Base-by-base conservation (phyloP, 2,797 vertebrate genomes). In the Enoplosus armatus region DNA sequence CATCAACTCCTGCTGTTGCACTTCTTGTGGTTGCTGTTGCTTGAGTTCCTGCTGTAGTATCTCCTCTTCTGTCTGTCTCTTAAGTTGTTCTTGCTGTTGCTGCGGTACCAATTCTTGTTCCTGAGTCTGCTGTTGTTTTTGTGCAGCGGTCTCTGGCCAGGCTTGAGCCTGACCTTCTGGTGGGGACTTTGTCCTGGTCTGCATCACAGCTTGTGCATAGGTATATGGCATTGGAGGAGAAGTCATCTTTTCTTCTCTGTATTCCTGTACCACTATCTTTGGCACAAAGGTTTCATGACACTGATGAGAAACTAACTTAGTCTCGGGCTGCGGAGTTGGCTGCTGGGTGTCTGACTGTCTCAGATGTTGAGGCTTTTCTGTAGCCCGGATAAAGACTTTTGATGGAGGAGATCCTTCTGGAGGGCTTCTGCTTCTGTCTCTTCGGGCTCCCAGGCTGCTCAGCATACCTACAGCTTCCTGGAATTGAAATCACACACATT, bases 401-500 rank as follows among this genome's bases (percentile, higher is more conserved):
- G 93, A 73, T 66, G 93, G 93, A 33, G 94, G 94, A 14, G 84
- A 76, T 11, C 80, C 92, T 65, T 87, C 92, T 59, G 91, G 75
- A 8, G 94, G 93, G 55, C 95, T 96, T 85, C 90, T 90, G 66
- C 95, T 95, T 89, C 90, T 77, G 56, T 95, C 94, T 89, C 93
- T 90, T 60, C 93, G 91, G 70, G 93, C 76, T 56, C 95, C 95
- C 58, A 96, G 69, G 74, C 94, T 95, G 84, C 95, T 96, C 31
- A 96, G 88, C 94, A 95, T 88, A 20, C 95, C 95, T 16, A 95
- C 90, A 4, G 83, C 93, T 77, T 96, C 95, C 96, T 96, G 82
- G 18, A 92, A 77, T 75, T 26, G 1, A 35, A 86, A 60, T 67
- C 2, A 66, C 2, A 66, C 20, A 58, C 14, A 71, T 58, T 11